phyloP scores from a whole-genome alignment of 1,140 invertebrate species.

The Penaeus vannamei region DNA sequence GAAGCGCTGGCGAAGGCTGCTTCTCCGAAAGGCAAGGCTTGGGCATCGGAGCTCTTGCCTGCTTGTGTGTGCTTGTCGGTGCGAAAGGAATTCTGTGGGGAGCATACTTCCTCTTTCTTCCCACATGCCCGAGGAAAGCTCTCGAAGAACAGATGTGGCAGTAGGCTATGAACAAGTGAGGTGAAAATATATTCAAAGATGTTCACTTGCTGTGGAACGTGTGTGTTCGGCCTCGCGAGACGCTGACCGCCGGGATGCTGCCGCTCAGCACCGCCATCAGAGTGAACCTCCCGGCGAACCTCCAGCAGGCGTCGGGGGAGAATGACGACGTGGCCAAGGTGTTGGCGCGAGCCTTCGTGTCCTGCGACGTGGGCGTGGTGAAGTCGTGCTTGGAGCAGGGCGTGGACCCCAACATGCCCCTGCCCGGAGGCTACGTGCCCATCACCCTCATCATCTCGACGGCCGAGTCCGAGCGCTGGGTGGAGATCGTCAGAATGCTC shows the following conservation, averaged over 20 bases:
- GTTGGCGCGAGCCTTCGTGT: constrained; percentile 52
- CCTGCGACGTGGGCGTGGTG: constrained; percentile 55
- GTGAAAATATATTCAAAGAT: too few relatives aligned
- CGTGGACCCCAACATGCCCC: constrained; percentile 48
- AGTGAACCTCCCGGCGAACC: not conserved
- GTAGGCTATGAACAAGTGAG: too few relatives aligned
- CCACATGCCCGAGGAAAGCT: too few relatives aligned
- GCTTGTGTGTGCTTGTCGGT: too few relatives aligned
- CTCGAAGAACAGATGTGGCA: too few relatives aligned
- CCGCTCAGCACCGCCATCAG: constrained; percentile 34
- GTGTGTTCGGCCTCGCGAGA: too few relatives aligned
- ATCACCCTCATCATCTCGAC: constrained; percentile 50
- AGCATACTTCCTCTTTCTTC: too few relatives aligned
- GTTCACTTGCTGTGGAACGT: too few relatives aligned
- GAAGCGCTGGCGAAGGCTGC: too few relatives aligned
- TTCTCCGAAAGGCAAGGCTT: too few relatives aligned
- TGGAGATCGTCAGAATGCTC: constrained; percentile 51
- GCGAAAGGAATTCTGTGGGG: too few relatives aligned
- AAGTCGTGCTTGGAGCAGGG: constrained; percentile 41
- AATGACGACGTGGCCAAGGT: constrained; percentile 29
- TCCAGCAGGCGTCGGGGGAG: not conserved
- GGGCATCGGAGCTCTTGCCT: too few relatives aligned
- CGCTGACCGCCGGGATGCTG: constrained; percentile 19
- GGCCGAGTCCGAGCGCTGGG: constrained; percentile 58
- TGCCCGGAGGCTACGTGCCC: constrained; percentile 51